phyloP scores from a whole-genome alignment of 1,140 invertebrate species.

The Atopsyche davidsoni region DNA sequence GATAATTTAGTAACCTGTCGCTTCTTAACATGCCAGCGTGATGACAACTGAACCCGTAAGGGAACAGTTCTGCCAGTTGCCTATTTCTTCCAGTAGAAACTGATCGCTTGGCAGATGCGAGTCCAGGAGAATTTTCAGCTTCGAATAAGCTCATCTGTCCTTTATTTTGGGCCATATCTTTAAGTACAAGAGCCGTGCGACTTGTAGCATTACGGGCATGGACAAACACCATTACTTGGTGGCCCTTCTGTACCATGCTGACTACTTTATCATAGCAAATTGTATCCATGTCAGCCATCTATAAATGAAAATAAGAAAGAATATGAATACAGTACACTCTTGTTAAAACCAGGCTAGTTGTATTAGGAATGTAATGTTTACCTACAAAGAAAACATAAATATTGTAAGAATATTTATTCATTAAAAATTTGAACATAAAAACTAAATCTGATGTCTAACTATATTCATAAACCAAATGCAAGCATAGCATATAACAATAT shows the following conservation, averaged over 20 bases:
- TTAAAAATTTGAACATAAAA: no score
- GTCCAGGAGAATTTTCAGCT: conserved; percentile 55
- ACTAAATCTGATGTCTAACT: no score
- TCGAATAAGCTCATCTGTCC: conserved; percentile 64
- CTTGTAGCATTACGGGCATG: conserved; percentile 95
- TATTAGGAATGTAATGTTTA: no score
- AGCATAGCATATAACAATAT: no score
- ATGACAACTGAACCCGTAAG: conserved; percentile 87
- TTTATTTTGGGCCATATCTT: conserved; percentile 69
- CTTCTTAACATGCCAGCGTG: conserved; percentile 91
- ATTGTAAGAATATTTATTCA: no score
- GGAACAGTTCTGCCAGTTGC: conserved; percentile 75
- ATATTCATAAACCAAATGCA: no score
- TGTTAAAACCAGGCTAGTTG: no score
- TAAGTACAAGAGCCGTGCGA: conserved; percentile 73
- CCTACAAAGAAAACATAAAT: no score
- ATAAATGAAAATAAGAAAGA: no score
- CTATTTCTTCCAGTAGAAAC: conserved; percentile 69
- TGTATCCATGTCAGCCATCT: conserved; percentile 83
- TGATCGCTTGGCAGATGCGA: conserved; percentile 56
- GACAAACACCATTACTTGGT: conserved; percentile 99
- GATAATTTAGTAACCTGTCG: no score
- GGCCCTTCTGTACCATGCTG: conserved; percentile 79
- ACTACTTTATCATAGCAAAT: conserved; percentile 91
- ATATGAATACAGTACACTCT: no score